Base-by-base conservation (phyloP, 2,113 vertebrate genomes). In the Eulacestoma nigropectus region DNA sequence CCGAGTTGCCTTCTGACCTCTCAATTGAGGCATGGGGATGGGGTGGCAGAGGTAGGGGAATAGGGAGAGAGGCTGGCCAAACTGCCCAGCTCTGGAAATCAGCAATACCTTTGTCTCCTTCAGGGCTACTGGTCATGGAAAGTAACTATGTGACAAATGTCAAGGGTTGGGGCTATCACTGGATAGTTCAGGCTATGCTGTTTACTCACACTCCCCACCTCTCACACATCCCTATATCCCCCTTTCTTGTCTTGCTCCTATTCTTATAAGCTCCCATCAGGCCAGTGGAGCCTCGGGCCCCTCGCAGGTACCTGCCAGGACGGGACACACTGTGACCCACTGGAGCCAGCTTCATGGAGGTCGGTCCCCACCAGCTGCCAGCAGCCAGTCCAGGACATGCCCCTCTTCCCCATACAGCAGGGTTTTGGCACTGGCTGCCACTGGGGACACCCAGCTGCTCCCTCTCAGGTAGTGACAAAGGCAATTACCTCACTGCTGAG, bases 301-400 rank as follows among this genome's bases (percentile, higher is more conserved):
- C 32, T 94, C 3, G 1, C 32, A 26, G 27, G 49, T 41, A n/a
- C 21, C 7, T 56, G 44, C 44, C 5, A 20, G n/a, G 13, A 35
- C 0, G 0, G 39, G 57, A 30, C 35, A 27, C 44, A 15, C 18
- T 0, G 0, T 27, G 30, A 57, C 26, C 33, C 3, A 2, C 47
- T 7, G 7, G 16, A 60, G 23, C 21, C 1, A 1, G 15, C 19
- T 29, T 46, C 32, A 15, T 3, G 3, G 50, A 11, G 30, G 7
- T 32, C 16, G 25, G 56, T 79, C 72, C 33, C 47, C 19, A 18
- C 44, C 73, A 74, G 53, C 84, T 84, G 83, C 74, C 57, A 94
- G 64, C 11, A 25, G 74, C 47, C 84, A 57, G 83, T 80, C 89
- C 62, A 64, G 57, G 53, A 53, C 87, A 7, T 49, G 25, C 11